These are phyloP conservation scores for Planococcus citri DNA, from an alignment of 1,140 invertebrate genomes.

Conservation along the genomic window DNA sequence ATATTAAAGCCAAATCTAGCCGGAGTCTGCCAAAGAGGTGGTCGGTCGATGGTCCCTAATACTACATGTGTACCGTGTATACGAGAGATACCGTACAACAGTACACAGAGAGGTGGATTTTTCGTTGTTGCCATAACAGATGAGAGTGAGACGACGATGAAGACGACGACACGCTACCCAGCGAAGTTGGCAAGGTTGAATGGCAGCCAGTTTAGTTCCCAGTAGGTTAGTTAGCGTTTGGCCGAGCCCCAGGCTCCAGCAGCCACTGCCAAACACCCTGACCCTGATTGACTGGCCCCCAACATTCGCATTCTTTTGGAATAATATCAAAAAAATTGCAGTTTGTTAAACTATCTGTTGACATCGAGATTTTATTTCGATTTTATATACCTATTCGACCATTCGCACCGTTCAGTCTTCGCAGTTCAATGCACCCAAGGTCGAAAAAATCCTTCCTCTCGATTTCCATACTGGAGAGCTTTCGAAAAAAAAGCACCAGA, in stretches of 20 bases:
- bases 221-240: constrained; percentile 23
- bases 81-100: not conserved
- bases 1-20: not conserved
- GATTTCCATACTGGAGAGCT: too few relatives aligned
- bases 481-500: too few relatives aligned
- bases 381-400: too few relatives aligned
- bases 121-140: not conserved
- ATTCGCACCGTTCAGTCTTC: too few relatives aligned
- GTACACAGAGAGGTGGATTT: not conserved
- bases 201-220: constrained; percentile 15
- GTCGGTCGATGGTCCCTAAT: constrained; percentile 12
- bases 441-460: too few relatives aligned
- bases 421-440: too few relatives aligned
- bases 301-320: not conserved
- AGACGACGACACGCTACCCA: not conserved
- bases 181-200: constrained; percentile 14
- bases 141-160: not conserved
- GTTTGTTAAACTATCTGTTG: constrained; percentile 19
- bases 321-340: constrained; percentile 8
- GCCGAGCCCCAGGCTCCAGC: constrained; percentile 21
- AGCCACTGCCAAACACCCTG: constrained; percentile 21
- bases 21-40: constrained; percentile 1
- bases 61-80: not conserved
- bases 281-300: constrained; percentile 16
- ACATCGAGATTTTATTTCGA: not conserved